Base-by-base conservation (phyloP, 2,888 invertebrate species). In the Chouioia cunea region DNA sequence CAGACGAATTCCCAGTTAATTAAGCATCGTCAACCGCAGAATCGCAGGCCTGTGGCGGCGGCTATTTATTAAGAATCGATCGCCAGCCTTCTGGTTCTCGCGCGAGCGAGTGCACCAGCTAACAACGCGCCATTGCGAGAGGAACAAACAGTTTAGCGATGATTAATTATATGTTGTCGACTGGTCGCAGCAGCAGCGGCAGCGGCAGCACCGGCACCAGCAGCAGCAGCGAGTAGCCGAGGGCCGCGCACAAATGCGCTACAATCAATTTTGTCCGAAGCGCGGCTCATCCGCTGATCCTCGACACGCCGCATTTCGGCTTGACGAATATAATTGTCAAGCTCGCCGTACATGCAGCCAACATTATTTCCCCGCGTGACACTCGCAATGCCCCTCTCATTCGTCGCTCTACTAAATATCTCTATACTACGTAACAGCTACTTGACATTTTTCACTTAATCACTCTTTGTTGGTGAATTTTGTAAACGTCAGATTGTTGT, bases 131-230 rank as follows among this genome's bases (percentile, higher is more conserved):
- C 76, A 78, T 77, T 77, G n/a, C n/a, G n/a, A n/a, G n/a, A n/a
- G 6, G 6, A 36, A 36, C 36, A 10, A 36, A 36, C 36, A 36
- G 36, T 36, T 36, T 36, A 36, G 36, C 79, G 76, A 77, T 77
- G 79, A 83, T 83, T 83, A 81, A 83, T 83, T 83, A 78, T 80
- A 81, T 79, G 78, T 80, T 81, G 81, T 79, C 75, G 65, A 76
- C 79, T 79, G 79, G 6, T 6, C 27, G 27, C 6, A 27, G 27
- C 6, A 27, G 27, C 27, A 27, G 10, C 36, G 36, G 76, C 79
- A 79, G 79, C 81, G 79, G 16, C 23, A 27, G n/a, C n/a, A n/a
- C n/a, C n/a, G n/a, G n/a, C n/a, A n/a, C n/a, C n/a, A n/a, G 27
- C 6, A 27, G 27, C 6, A 27, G 27, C 27, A 27, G 10, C 36